Evolutionary conservation across 2,797 vertebrate species (phyloP).

Genomic region (Oreortyx pictus): DNA sequence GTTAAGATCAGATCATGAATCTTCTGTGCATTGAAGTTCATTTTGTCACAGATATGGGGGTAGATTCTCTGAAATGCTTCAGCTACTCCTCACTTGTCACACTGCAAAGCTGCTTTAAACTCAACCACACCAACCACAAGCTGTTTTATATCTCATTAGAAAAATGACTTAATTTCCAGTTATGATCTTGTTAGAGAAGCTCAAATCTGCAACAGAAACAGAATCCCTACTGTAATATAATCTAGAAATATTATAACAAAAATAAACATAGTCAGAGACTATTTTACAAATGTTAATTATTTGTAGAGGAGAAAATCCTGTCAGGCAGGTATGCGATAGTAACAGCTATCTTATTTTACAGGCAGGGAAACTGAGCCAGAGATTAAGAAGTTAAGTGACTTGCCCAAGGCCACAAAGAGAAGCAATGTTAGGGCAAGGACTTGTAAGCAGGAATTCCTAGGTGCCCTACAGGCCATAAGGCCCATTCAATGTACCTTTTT

Average conservation of each 20-base stretch:
- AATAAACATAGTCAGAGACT: constrained; percentile 51
- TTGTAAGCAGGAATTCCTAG: constrained; percentile 55
- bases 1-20: constrained; percentile 23
- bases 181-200: constrained; percentile 50
- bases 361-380: constrained; percentile 61
- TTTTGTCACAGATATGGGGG: not conserved
- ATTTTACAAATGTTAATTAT: constrained; percentile 71
- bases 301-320: constrained; percentile 66
- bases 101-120: constrained; percentile 39
- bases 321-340: constrained; percentile 53
- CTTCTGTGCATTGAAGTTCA: not conserved
- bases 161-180: constrained; percentile 57
- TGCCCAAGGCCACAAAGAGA: constrained; percentile 54
- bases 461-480: constrained; percentile 32
- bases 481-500: not conserved
- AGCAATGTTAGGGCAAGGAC: constrained; percentile 35
- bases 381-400: constrained; percentile 69
- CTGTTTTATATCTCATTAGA: constrained; percentile 52
- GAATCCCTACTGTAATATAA: constrained; percentile 29
- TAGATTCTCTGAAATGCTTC: constrained; percentile 6
- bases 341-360: constrained; percentile 62
- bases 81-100: constrained; percentile 25
- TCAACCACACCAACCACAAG: constrained; percentile 67
- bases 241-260: constrained; percentile 57
- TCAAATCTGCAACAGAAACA: constrained; percentile 45